These are phyloP conservation scores for Pogona vitticeps DNA, from an alignment of 2,113 vertebrate species.

Conservation along the genomic window DNA sequence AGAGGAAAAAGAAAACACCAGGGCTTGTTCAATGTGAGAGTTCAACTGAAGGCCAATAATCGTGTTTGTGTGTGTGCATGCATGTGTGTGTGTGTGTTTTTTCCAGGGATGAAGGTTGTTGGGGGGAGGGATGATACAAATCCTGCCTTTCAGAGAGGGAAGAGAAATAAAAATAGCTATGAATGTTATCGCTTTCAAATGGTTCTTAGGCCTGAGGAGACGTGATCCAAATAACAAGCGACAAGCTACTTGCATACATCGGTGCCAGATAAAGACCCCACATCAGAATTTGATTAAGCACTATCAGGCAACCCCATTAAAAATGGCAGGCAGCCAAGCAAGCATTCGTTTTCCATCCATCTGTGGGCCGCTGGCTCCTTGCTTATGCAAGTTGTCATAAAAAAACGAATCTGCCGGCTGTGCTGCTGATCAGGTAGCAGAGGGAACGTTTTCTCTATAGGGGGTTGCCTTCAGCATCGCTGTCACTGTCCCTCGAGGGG, in stretches of 20 bases:
- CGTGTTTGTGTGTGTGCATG: neutral
- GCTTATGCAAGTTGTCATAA: constrained; percentile 48
- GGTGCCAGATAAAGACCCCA: constrained; percentile 47
- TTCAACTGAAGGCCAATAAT: constrained; percentile 72
- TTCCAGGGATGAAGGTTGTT: constrained; percentile 21
- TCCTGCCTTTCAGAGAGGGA: constrained; percentile 42
- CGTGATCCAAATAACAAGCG: constrained; percentile 67
- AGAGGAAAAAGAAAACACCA: neutral
- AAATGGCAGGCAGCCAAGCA: constrained; percentile 42
- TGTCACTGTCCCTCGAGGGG: constrained; percentile 4
- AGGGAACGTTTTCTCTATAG: neutral
- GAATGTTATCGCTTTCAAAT: constrained; percentile 69
- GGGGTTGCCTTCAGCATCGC: constrained; percentile 23
- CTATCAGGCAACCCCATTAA: constrained; percentile 37
- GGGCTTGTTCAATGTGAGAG: constrained; percentile 41
- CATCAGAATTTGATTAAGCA: constrained; percentile 56
- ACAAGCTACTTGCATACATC: constrained; percentile 23
- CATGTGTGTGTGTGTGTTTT: neutral
- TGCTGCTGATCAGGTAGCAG: neutral
- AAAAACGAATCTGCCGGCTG: constrained; percentile 39
- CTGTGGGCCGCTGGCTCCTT: constrained; percentile 37
- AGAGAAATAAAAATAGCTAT: constrained; percentile 71
- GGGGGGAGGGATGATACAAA: constrained; percentile 37
- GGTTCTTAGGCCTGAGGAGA: constrained; percentile 54
- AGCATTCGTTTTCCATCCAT: constrained; percentile 41